Base-by-base conservation (phyloP, 2,113 vertebrate genomes). In the Macaca mulatta region DNA sequence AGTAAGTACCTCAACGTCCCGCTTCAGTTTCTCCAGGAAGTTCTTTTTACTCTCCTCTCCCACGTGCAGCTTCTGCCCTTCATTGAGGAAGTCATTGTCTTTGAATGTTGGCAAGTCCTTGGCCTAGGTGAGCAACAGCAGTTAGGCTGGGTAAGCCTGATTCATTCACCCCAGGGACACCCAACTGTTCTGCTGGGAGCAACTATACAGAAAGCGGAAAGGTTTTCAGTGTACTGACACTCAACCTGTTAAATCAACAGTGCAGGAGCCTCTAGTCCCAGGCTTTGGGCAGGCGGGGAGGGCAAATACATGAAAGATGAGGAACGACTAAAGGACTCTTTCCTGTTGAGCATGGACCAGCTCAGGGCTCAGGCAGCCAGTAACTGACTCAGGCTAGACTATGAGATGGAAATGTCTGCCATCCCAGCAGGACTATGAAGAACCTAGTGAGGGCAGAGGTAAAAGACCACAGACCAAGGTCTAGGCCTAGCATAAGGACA, bases 31-130 rank as follows among this genome's bases (percentile, higher is more conserved):
- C 45, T 99, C 99, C 35, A 99, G 98, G 98, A 99, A 99, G 98
- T 99, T 99, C 99, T 99, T 99, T 98, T 99, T 99, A 97, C 99
- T 99, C 97, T 99, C 99, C 14, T 99, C 99, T 94, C 99, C 99
- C 84, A 99, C 99, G 0, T 99, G 99, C 96, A 99, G 98, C 98
- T 99, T 99, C 97, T 99, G 99, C 30, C 99, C 99, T 98, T 99
- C 99, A 1, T 99, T 99, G 97, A 99, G 98, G 98, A 99, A 99
- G 98, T 99, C 99, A 0, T 99, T 99, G 98, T 99, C 99, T 99
- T 99, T 99, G 94, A 99, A 99, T 0, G 99, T 99, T 9, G 99
- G 99, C n/a, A 99, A 98, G 81, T 99, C 99, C 99, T 99, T 99
- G 89, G 99, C 99, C 99, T 99, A 96, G 10, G 93, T 98, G 2